Evolutionary conservation across 37 sponge, comb jelly and placozoan genomes (phyloP), one percentile per base, ranked within the genome.

Genomic region (Petrosia ficiformis): DNA sequence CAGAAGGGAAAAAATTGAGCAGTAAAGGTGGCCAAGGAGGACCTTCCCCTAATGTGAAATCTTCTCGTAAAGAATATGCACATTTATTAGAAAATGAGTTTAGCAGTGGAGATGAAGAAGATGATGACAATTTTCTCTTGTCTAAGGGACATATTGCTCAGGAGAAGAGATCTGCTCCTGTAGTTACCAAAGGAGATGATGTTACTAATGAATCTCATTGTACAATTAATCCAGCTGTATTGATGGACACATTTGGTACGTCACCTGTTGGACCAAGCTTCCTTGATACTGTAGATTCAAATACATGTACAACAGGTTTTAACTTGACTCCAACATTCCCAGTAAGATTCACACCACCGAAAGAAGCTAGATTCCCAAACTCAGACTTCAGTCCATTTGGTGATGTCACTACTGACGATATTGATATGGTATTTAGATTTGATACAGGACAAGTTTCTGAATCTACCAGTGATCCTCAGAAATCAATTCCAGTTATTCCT

Each of bases 21-120:
- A 8, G 54, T 48, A 74, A 74, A 68, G 52, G 34, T 37, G 44
- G 66, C 28, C n/a, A 57, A 42, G 42, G 26, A 11, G 64, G 38
- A 24, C 78, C 78, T 5, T 84, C 84, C 0, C 84, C 78, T 2
- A 79, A 85, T 35, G 30, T 66, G 21, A 85, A 74, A 68, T 56
- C 42, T n/a, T 34, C 42, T 26, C 67, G 86, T 5, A 85, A 85
- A 42, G 31, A 43, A 10, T 85, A 85, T 33, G 65, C 80, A 26
- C 79, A 78, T 52, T 59, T 85, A 19, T 72, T 65, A 2, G 64
- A 25, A 59, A 44, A 28, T 22, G 79, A 36, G 14, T 26, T 4
- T 48, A 48, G 54, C 14, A 48, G 14, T 48, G 54, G 54, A 19
- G 54, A 48, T 48, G 54, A 48, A 48, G 54, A 48, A 19, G 54